Evolutionary conservation across 1,140 invertebrate species (phyloP).

Genomic region (Drosophila equinoxialis): DNA sequence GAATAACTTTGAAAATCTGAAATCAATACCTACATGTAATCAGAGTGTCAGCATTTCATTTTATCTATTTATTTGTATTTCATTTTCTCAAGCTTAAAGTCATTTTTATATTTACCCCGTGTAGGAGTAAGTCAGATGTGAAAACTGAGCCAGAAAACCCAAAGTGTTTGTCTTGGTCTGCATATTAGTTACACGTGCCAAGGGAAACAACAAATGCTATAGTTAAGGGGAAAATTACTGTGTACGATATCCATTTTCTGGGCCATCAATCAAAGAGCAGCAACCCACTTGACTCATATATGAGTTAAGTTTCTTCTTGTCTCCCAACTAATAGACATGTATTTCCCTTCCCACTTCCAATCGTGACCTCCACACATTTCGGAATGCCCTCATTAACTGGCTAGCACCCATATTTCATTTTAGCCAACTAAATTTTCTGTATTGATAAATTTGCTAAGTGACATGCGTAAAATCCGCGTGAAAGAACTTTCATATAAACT

Average conservation of each 20-base stretch:
- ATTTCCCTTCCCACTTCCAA: slow-evolving; percentile 32
- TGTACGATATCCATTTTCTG: slow-evolving; percentile 70
- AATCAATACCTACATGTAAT: too few relatives aligned
- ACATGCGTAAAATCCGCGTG: slow-evolving; percentile 53
- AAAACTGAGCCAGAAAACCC: not conserved
- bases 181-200: slow-evolving; percentile 58
- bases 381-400: slow-evolving; percentile 66
- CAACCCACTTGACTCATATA: slow-evolving; percentile 13
- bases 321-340: slow-evolving; percentile 62
- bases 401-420: slow-evolving; percentile 64
- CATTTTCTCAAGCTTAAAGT: not conserved
- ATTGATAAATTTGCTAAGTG: slow-evolving; percentile 66
- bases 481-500: slow-evolving; percentile 22
- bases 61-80: too few relatives aligned
- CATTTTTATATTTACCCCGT: slow-evolving; percentile 11
- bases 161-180: slow-evolving; percentile 22
- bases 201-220: slow-evolving; percentile 39
- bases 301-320: slow-evolving; percentile 27
- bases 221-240: slow-evolving; percentile 29
- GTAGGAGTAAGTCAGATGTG: not conserved
- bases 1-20: too few relatives aligned
- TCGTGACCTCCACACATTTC: slow-evolving; percentile 14
- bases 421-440: slow-evolving; percentile 24
- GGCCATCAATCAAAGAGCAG: slow-evolving; percentile 65
- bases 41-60: too few relatives aligned